Percentiles rank a stretch among this genome's conserved stretches.
phyloP scores from a whole-genome alignment of 23 tunicate genomes.

The Clavelina lepadiformis region DNA sequence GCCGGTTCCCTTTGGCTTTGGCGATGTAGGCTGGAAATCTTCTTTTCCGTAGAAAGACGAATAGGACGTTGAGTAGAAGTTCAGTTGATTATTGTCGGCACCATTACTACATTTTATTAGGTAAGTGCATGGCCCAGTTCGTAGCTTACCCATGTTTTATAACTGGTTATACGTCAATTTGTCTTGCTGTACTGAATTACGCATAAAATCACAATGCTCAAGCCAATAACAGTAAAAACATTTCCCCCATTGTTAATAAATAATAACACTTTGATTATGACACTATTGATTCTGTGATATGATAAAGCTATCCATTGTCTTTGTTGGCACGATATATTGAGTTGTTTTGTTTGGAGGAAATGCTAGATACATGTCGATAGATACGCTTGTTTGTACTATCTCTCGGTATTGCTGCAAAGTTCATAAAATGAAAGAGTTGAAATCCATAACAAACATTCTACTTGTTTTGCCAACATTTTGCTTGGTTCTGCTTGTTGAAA shows the following conservation, averaged over 20 bases:
- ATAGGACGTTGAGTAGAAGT: constrained; percentile 69
- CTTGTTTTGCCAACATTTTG: no score
- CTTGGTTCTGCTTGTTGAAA: no score
- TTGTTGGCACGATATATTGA: no score
- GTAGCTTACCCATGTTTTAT: constrained; percentile 39
- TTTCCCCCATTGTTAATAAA: neutral
- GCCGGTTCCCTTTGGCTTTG: constrained; percentile 66
- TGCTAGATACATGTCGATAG: no score
- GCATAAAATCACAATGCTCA: neutral
- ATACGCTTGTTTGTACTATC: no score
- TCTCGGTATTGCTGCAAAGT: no score
- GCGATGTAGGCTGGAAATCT: constrained; percentile 28
- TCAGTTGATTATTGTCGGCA: constrained; percentile 25
- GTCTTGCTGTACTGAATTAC: neutral
- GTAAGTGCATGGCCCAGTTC: constrained; percentile 56
- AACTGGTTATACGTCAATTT: no score
- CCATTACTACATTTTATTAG: constrained; percentile 45
- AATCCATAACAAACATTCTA: no score
- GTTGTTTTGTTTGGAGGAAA: no score
- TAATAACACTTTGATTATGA: neutral
- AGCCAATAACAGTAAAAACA: neutral
- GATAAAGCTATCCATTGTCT: no score
- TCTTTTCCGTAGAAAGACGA: constrained; percentile 48
- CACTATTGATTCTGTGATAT: no score
- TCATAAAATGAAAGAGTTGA: no score